Percentiles rank a stretch among this genome's conserved stretches.
These are phyloP conservation scores for Jordanella pulchra DNA, from an alignment of 2,797 vertebrate genomes.

Conservation along the genomic window DNA sequence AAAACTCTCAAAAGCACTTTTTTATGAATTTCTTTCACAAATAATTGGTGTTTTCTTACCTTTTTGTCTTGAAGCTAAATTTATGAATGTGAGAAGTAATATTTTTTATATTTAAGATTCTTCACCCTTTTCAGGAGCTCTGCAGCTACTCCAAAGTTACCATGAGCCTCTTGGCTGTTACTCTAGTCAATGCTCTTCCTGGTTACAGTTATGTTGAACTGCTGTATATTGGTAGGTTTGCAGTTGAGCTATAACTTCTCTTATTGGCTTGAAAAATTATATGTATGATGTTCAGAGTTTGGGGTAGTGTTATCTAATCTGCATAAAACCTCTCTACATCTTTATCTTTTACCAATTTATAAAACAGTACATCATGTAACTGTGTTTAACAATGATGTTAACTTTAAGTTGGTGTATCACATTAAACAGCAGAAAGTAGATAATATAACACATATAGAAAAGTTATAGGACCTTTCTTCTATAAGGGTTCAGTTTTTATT, in stretches of 20 bases:
- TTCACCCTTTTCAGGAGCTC: no score
- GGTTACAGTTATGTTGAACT: no score
- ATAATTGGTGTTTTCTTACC: not conserved
- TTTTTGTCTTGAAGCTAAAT: not conserved
- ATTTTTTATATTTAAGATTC: no score
- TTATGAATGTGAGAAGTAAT: not conserved
- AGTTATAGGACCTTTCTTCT: not conserved
- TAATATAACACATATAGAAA: not conserved
- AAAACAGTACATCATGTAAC: not conserved
- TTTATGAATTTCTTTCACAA: not conserved
- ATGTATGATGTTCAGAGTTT: no score
- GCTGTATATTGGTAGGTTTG: no score
- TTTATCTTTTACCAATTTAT: not conserved
- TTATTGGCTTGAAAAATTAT: no score
- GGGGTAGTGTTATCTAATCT: no score
- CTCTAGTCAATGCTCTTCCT: no score
- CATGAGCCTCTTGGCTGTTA: no score
- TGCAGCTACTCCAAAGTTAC: no score
- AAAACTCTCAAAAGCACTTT: not conserved
- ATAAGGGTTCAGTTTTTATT: slow-evolving; percentile 7
- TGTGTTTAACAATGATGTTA: not conserved
- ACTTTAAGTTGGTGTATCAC: not conserved
- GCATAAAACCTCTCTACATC: no score
- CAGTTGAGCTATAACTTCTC: no score
- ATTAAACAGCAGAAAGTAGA: not conserved